Base-by-base conservation (phyloP, 1,140 invertebrate genomes). In the Metaphire vulgaris region DNA sequence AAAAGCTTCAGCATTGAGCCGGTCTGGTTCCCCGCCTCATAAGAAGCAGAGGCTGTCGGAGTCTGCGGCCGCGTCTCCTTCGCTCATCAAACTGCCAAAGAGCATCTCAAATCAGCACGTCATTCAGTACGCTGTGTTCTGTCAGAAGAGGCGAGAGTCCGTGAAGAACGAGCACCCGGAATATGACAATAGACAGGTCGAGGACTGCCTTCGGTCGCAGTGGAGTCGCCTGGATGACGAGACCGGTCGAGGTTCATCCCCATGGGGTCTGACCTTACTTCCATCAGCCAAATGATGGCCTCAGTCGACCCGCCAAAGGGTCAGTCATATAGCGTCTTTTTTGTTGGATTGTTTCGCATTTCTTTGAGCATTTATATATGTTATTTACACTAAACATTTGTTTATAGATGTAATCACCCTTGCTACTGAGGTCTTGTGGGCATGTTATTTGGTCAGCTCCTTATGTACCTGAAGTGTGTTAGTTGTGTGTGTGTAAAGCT, bases 141-240 rank as follows among this genome's bases (percentile, higher is more conserved):
- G 80, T 79, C 77, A 83, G 72, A 84, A 83, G 69, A 81, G 83
- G 74, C 56, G 80, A 33, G 82, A 83, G 31, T 79, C 77, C 76
- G 81, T 84, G 15, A 74, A 79, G 29, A 76, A 80, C 64, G 82
- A 87, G 64, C 83, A 87, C 77, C 84, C 85, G 15, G 81, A 82
- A 15, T 83, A 82, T 74, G 80, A 79, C 69, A 81, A 83, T 2
- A 76, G 78, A n/a, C 81, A 79, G 65, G 76, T 87, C 1, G 78
- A 82, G 33, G 81, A 84, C 33, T 81, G 80, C 33, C 79, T 87
- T 32, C 76, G 81, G 72, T 80, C 83, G 74, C 82, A 86, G 72
- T 87, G 86, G 86, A 81, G 80, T 68, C 80, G 80, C 77, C 81
- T 86, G 81, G 81, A 79, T 72, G 81, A 83, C 15, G 83, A 84